Conservation (phyloP, 2,888 invertebrate species). For the Nephrotoma guestfalica region DNA sequence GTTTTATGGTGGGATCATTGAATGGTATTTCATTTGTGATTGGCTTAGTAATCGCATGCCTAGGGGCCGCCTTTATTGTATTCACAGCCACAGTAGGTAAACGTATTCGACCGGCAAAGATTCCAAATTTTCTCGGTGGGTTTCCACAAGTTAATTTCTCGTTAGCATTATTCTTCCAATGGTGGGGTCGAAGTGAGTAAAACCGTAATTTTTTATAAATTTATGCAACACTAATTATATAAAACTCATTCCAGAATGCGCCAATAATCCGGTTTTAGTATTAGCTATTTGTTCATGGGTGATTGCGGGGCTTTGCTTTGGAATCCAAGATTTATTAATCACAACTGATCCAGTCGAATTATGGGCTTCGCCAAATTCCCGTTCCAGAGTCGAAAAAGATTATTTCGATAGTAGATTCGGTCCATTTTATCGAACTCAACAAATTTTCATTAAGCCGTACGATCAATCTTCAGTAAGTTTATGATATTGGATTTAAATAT, state of each 20-base stretch:
- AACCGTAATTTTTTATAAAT: not conserved
- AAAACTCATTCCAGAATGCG: slow-evolving; percentile 38
- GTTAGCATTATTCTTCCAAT: slow-evolving; percentile 29
- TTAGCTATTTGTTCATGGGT: slow-evolving; percentile 48
- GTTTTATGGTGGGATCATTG: slow-evolving; percentile 42
- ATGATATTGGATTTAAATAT: not conserved
- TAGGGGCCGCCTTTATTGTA: slow-evolving; percentile 21
- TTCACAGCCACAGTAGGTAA: slow-evolving; percentile 10
- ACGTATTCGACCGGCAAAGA: not conserved
- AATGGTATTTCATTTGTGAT: slow-evolving; percentile 49
- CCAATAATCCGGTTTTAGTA: slow-evolving; percentile 47
- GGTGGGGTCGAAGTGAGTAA: slow-evolving; percentile 33
- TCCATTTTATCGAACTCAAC: slow-evolving; percentile 81
- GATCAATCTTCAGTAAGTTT: slow-evolving; percentile 36
- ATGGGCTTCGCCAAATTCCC: slow-evolving; percentile 77
- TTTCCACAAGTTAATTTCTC: slow-evolving; percentile 19
- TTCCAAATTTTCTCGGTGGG: slow-evolving; percentile 22
- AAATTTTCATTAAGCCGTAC: slow-evolving; percentile 63
- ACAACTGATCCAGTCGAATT: slow-evolving; percentile 84
- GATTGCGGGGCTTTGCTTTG: slow-evolving; percentile 43
- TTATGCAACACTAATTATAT: not conserved
- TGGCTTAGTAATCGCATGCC: slow-evolving; percentile 39
- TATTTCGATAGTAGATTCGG: slow-evolving; percentile 78
- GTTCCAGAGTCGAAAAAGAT: slow-evolving; percentile 67
- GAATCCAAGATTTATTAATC: slow-evolving; percentile 50